A percentile compares a stretch with the other conserved stretches of the same genome.
phyloP scores from a whole-genome alignment of 2,888 invertebrate genomes.

The Macrophya annulata region DNA sequence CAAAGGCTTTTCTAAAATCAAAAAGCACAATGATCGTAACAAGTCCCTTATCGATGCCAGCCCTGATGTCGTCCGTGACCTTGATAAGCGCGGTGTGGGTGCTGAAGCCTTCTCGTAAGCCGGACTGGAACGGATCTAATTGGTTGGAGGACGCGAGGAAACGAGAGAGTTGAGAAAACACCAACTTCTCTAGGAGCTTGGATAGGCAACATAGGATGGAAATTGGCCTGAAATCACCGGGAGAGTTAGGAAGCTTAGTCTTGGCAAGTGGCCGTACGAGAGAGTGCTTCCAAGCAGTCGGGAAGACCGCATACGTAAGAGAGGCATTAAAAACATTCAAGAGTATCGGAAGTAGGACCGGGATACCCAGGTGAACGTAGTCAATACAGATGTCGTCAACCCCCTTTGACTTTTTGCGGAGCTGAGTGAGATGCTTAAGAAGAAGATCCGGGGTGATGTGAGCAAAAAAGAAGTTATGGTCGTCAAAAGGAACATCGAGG shows the following conservation, averaged over 20 bases:
- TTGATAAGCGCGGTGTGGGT: neutral
- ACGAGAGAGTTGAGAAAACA: neutral
- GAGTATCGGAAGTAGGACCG: neutral
- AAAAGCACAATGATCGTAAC: neutral
- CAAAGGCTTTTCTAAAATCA: neutral
- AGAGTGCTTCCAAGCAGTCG: neutral
- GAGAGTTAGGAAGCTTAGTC: neutral
- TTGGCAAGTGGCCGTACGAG: neutral
- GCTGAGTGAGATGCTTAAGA: neutral
- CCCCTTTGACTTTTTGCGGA: neutral
- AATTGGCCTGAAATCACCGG: neutral
- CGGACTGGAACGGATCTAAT: neutral
- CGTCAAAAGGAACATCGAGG: neutral
- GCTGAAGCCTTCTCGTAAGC: neutral
- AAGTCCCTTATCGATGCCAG: neutral
- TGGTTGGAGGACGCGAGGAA: neutral
- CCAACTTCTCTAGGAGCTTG: neutral
- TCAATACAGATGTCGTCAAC: neutral
- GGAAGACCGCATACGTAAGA: neutral
- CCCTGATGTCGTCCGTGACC: neutral
- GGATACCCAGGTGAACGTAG: neutral
- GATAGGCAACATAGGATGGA: neutral
- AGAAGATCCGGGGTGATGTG: neutral
- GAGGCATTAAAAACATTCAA: neutral
- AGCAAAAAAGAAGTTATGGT: neutral